Evolutionary conservation across 2,888 invertebrate species (phyloP), one percentile per base, ranked within the genome.

Genomic region (Imbricaverruca yamaguchii): DNA sequence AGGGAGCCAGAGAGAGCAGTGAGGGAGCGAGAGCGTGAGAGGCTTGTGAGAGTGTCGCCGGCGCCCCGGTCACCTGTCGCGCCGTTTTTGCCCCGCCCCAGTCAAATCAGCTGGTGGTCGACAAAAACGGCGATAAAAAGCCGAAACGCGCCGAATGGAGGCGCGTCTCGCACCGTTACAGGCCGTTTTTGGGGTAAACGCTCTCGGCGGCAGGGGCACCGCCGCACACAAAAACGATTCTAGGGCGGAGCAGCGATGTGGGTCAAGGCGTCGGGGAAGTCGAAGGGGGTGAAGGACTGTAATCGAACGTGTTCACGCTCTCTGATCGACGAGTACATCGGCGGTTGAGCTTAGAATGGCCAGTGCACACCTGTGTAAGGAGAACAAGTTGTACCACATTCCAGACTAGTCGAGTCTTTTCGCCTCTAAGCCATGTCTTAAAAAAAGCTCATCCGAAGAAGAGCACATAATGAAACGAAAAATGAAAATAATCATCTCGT

Each of bases 141-240:
- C n/a, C 55, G 55, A 21, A 74, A 53, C 74, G 74, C 74, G 74
- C 55, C 74, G 74, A 74, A 74, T 74, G 74, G 74, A 55, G 74
- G 74, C 74, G 53, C 74, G 10, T 55, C n/a, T 21, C 53, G 74
- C 74, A 55, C 74, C 74, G 74, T 55, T 74, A 74, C 39, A 74
- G 18, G 53, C 74, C 74, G 74, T 74, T 74, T 39, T 74, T 74
- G 74, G 55, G 74, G 74, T 55, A 74, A 74, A 74, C 74, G 74
- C 55, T 74, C 74, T 18, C 23, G 53, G 74, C 74, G 74, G 39
- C 69, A 39, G 74, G 9, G 55, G 21, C 21, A 11, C 74, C 23
- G 18, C 21, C 21, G 4, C 11, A 21, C 4, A 53, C 53, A 74
- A 74, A 74, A 74, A 74, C 69, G 39, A 7, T 12, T 13, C 69